Percentiles rank a stretch among this genome's conserved stretches.
Evolutionary conservation across 2,888 invertebrate genomes (phyloP).

Genomic region (Pseudoips prasinana): DNA sequence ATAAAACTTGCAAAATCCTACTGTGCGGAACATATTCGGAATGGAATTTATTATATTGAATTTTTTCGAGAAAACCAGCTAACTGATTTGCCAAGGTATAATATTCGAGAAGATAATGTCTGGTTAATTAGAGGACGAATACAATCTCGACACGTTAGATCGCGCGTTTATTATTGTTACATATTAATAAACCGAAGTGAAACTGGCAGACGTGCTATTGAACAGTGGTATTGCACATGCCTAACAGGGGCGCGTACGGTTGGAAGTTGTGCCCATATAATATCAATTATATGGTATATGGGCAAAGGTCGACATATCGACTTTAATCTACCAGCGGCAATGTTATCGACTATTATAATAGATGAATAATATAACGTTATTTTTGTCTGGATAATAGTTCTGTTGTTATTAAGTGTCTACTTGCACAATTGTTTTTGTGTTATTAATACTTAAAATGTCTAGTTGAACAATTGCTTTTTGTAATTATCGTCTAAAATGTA

Average conservation of each 20-base stretch:
- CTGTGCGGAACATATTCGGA: constrained; percentile 8
- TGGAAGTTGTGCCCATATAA: constrained; percentile 4
- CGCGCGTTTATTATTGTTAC: constrained; percentile 15
- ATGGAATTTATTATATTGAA: constrained; percentile 12
- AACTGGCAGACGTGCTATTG: constrained; percentile 11
- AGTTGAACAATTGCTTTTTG: too few species aligned
- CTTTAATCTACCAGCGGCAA: neutral
- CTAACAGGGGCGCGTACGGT: constrained; percentile 3
- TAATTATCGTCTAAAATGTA: too few species aligned
- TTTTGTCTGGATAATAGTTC: neutral
- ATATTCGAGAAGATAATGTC: constrained; percentile 1
- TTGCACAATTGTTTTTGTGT: too few species aligned
- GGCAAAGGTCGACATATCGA: neutral
- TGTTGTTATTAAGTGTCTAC: too few species aligned
- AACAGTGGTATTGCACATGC: constrained; percentile 3
- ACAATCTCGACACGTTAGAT: constrained; percentile 4
- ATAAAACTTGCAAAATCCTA: constrained; percentile 14
- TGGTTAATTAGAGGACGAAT: constrained; percentile 4
- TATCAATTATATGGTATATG: constrained; percentile 5
- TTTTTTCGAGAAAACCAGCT: neutral
- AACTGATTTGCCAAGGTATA: neutral
- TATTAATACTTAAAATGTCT: too few species aligned
- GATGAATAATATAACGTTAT: neutral
- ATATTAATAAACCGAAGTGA: constrained; percentile 13
- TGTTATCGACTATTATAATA: neutral